Conservation (phyloP, 2,113 vertebrate species). For the Ophiodon elongatus region DNA sequence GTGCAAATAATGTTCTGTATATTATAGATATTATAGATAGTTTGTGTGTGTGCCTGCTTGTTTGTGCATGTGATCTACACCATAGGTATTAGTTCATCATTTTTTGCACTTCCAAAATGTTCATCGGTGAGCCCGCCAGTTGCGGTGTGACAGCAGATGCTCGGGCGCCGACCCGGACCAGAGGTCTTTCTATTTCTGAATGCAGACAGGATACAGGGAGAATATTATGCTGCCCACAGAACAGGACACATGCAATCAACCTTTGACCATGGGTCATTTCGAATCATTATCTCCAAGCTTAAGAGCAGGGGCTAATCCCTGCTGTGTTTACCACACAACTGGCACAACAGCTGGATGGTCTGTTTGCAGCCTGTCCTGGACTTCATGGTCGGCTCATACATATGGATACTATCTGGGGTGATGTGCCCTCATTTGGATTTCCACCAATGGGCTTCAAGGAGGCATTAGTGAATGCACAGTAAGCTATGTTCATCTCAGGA, state of each 20-base stretch:
- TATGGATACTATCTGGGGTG: conserved; percentile 61
- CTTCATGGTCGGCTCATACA: conserved; percentile 32
- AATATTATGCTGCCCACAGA: conserved; percentile 48
- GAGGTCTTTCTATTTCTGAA: conserved; percentile 52
- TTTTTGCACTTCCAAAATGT: conserved; percentile 7
- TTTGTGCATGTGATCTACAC: not conserved
- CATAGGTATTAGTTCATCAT: conserved; percentile 21
- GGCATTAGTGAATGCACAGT: conserved; percentile 48
- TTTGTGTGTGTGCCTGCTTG: not conserved
- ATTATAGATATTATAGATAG: not conserved
- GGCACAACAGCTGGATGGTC: conserved; percentile 75
- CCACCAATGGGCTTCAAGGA: conserved; percentile 46
- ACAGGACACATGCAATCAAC: conserved; percentile 51
- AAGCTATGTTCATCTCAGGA: conserved; percentile 58
- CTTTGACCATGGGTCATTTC: conserved; percentile 64
- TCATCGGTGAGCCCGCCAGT: not conserved
- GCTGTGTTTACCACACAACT: conserved; percentile 69
- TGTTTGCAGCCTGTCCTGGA: conserved; percentile 48
- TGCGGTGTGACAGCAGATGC: conserved; percentile 26
- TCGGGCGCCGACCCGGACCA: conserved; percentile 19
- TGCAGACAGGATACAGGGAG: conserved; percentile 42
- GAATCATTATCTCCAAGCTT: conserved; percentile 70
- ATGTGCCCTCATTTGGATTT: conserved; percentile 65
- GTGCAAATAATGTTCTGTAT: not conserved
- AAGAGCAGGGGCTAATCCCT: conserved; percentile 73